Evolutionary conservation across 1,140 invertebrate genomes (phyloP).

Genomic region (Drosophila ficusphila): DNA sequence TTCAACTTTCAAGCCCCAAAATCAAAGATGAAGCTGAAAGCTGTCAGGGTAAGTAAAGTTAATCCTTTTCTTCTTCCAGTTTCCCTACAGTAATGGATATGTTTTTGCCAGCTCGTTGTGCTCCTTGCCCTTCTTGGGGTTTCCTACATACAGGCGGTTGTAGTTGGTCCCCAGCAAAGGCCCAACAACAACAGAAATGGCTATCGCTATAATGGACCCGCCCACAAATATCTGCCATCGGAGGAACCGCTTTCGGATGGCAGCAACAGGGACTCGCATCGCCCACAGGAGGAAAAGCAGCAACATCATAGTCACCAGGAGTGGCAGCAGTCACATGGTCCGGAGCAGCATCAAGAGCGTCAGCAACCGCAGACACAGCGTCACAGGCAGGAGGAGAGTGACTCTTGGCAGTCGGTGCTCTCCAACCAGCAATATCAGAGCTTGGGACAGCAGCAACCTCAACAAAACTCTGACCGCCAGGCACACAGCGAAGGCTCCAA

Average conservation of each 20-base stretch:
- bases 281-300: slow-evolving; percentile 1
- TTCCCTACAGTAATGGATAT: no score
- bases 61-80: no score
- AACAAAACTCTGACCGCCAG: background rate
- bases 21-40: slow-evolving; percentile 19
- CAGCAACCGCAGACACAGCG: slow-evolving; percentile 12
- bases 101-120: background rate
- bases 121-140: slow-evolving; percentile 9
- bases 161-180: slow-evolving; percentile 30
- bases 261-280: slow-evolving; percentile 12
- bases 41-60: background rate
- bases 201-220: slow-evolving; percentile 68
- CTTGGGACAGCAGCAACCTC: background rate
- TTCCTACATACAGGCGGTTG: slow-evolving; percentile 26
- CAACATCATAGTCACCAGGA: slow-evolving; percentile 8
- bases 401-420: background rate
- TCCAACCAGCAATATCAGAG: background rate
- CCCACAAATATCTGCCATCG: slow-evolving; percentile 62
- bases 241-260: slow-evolving; percentile 26
- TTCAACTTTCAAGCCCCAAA: slow-evolving; percentile 14
- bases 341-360: background rate
- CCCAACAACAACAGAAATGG: slow-evolving; percentile 42
- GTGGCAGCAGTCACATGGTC: background rate
- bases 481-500: background rate
- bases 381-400: background rate